Base-by-base conservation (phyloP, 2,888 invertebrate species). In the Chaetoderma sp. region DNA sequence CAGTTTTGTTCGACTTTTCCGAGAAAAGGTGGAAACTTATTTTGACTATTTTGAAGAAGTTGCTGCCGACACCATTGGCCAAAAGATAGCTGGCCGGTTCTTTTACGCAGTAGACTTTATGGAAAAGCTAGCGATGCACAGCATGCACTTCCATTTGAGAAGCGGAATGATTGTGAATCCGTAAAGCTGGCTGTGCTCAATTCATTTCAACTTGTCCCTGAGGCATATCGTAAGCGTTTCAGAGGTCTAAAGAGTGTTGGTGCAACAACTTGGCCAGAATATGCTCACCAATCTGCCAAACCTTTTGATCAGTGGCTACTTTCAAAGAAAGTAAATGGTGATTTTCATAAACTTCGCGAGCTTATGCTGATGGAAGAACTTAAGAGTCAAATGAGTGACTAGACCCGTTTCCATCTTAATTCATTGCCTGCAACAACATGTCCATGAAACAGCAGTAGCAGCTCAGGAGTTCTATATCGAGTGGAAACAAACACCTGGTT, bases 121-220 rank as follows among this genome's bases (percentile, higher is more conserved):
- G 63, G 59, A 23, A 60, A 49, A 50, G 63, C 63, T 16, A 27
- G 39, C 25, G 56, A 60, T 16, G 28, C 30, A 4, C 60, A 63
- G 36, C 6, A 25, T 6, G 18, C 57, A 28, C 44, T 6, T 8
- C 57, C 30, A n/a, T n/a, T n/a, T n/a, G 45, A 28, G n/a, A n/a
- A n/a, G n/a, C n/a, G n/a, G n/a, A n/a, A n/a, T n/a, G 50, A 63
- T 50, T 63, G 33, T 61, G 33, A 63, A 1, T 13, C 27, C 13
- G 58, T 63, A 23, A 63, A 63, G 28, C 3, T 18, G 4, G 49
- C 13, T 8, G 25, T 63, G 10, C 44, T 49, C 18, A 62, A 62
- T 18, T 33, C 59, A 16, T 63, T 60, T 39, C 59, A 63, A 33
- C 59, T 63, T 27, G 49, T 63, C 4, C 63, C 63, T n/a, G 63